Evolutionary conservation across 1,140 invertebrate species (phyloP), one percentile per base, ranked within the genome.

Genomic region (Pomacea maculata): DNA sequence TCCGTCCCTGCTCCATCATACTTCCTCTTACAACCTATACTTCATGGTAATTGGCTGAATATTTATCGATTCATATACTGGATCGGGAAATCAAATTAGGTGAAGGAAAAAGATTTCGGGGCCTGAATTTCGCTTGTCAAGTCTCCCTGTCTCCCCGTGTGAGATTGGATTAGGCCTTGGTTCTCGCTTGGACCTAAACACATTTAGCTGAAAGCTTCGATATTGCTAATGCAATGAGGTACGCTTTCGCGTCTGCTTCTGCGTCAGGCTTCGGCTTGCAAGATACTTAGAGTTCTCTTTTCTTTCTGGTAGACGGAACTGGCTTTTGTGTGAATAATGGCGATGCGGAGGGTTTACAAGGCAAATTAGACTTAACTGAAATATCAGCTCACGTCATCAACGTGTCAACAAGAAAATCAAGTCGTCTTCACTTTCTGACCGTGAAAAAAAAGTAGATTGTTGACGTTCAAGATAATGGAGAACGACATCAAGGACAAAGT

Each of bases 31-130:
- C 68, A 12, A 15, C 68, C 68, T 45, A 25, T 9, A 19, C 72
- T 54, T 55, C 72, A n/a, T 54, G 54, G 72, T 55, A 74, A 74
- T 74, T 74, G 34, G 54, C 34, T 45, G 54, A 45, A 74, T 55
- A 52, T 74, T 52, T 55, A 74, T 55, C 52, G 72, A 52, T 45
- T 74, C 72, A 74, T 74, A 52, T 74, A 15, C 72, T 19, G 34
- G 34, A 52, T 74, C 21, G 34, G 72, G 34, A 45, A 74, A 74
- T 52, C 72, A 45, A 15, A 74, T 74, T 55, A 52, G 34, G 72
- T 74, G 21, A 21, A 45, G 34, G 34, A 74, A 74, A 52, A 55
- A 74, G 34, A 74, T 74, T 74, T 74, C 72, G 7, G 34, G 34
- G 9, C 34, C 54, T 15, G 34, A 45, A 74, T 74, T 45, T 21